phyloP scores from a whole-genome alignment of 2,888 invertebrate genomes.

The Bembecia ichneumoniformis region DNA sequence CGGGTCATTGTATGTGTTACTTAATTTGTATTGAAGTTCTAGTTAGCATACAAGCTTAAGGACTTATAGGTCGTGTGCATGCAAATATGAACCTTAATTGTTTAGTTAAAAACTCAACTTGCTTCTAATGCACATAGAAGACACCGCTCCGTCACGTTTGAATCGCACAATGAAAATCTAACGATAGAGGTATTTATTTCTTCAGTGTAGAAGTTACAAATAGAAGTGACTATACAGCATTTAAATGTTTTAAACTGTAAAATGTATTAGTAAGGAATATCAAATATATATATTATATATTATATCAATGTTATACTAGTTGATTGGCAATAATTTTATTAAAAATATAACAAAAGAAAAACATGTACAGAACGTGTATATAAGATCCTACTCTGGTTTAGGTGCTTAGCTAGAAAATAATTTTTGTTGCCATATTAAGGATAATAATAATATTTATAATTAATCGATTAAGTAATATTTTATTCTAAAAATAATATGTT shows the following conservation, averaged over 20 bases:
- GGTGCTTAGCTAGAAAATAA: slow-evolving; percentile 66
- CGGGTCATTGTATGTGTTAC: no score
- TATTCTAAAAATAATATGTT: slow-evolving; percentile 50
- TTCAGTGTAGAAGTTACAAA: slow-evolving; percentile 2
- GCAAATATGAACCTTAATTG: no score
- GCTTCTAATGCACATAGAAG: no score
- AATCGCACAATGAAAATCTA: no score
- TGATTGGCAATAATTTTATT: slow-evolving; percentile 63
- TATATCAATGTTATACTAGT: slow-evolving; percentile 38
- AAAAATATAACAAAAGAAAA: slow-evolving; percentile 51
- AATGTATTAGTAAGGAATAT: slow-evolving; percentile 19
- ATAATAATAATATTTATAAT: slow-evolving; percentile 68
- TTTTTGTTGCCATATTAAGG: slow-evolving; percentile 72
- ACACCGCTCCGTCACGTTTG: no score
- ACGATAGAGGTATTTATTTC: no score
- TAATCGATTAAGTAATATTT: slow-evolving; percentile 51
- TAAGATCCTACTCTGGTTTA: slow-evolving; percentile 53
- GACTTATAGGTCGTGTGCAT: no score
- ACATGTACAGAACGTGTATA: slow-evolving; percentile 31
- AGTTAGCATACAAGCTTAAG: no score
- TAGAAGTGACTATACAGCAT: slow-evolving; percentile 33
- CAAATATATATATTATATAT: neutral
- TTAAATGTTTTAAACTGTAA: slow-evolving; percentile 29
- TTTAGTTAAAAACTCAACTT: no score
- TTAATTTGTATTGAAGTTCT: no score